phyloP scores from a whole-genome alignment of 2,888 invertebrate genomes.

The Lucinisca nassula region DNA sequence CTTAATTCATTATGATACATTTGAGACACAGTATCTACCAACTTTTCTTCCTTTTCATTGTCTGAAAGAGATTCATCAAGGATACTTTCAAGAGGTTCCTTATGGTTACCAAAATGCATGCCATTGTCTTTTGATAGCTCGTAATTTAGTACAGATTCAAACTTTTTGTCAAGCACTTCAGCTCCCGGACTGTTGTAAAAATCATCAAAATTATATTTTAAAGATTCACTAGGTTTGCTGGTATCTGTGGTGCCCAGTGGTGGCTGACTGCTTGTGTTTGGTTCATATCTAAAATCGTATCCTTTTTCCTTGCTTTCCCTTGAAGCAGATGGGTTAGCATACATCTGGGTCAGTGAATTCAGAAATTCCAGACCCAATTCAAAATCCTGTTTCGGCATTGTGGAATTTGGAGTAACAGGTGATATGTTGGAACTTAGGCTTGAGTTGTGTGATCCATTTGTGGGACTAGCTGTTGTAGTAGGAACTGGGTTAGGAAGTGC shows the following conservation, averaged over 20 bases:
- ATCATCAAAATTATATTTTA: constrained; percentile 4
- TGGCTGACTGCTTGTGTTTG: not conserved
- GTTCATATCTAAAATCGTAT: not conserved
- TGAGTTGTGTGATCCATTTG: not conserved
- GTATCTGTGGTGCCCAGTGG: not conserved
- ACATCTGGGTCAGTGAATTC: not conserved
- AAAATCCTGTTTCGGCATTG: not conserved
- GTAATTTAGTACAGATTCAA: constrained; percentile 1
- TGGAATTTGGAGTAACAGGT: not conserved
- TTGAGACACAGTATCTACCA: not conserved
- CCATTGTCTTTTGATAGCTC: constrained; percentile 3
- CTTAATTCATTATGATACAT: constrained; percentile 9
- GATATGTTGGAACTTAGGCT: not conserved
- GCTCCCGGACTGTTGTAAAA: not conserved
- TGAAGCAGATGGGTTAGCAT: not conserved
- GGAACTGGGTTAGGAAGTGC: not conserved
- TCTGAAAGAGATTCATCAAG: not conserved
- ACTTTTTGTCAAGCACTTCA: not conserved
- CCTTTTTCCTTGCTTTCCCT: constrained; percentile 1
- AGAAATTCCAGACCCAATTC: not conserved
- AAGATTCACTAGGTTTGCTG: not conserved
- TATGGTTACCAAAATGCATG: not conserved
- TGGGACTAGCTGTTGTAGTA: not conserved
- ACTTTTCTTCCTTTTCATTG: not conserved
- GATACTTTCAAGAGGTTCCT: not conserved